These are phyloP conservation scores for Hydropsyche tenuis DNA, from an alignment of 1,140 invertebrate species.

Conservation along the genomic window DNA sequence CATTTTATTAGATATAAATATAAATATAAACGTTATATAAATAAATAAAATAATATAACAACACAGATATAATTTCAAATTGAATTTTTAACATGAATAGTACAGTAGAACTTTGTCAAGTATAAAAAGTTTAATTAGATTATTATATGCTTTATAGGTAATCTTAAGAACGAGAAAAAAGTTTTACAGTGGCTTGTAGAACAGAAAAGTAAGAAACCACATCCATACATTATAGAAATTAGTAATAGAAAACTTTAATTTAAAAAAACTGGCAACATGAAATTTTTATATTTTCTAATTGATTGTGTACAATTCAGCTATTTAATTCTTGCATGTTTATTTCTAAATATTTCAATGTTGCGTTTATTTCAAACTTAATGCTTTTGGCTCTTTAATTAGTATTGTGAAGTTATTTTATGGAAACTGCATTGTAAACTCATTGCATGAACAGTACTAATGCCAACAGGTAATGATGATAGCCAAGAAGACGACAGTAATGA, in stretches of 20 bases:
- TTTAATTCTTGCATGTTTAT: slow-evolving; percentile 27
- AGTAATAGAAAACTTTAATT: neutral
- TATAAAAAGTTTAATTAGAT: too few relatives aligned
- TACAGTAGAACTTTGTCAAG: neutral
- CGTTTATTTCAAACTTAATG: slow-evolving; percentile 28
- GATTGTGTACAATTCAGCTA: neutral
- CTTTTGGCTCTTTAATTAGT: slow-evolving; percentile 43
- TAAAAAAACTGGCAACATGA: slow-evolving; percentile 9
- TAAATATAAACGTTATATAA: too few relatives aligned
- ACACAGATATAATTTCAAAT: too few relatives aligned
- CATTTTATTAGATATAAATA: neutral
- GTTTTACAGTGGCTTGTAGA: slow-evolving; percentile 94
- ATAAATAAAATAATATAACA: too few relatives aligned
- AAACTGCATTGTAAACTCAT: slow-evolving; percentile 47
- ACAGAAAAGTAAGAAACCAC: slow-evolving; percentile 87
- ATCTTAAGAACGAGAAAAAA: slow-evolving; percentile 93
- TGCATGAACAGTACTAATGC: slow-evolving; percentile 67
- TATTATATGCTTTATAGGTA: slow-evolving; percentile 74
- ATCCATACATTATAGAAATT: slow-evolving; percentile 55
- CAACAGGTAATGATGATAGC: slow-evolving; percentile 65
- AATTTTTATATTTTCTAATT: slow-evolving; percentile 19
- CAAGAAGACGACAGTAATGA: slow-evolving; percentile 61
- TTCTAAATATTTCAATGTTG: slow-evolving; percentile 24
- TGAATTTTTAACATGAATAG: too few relatives aligned
- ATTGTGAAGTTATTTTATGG: slow-evolving; percentile 22